A percentile compares a stretch with the other conserved stretches of the same genome.
Conservation (phyloP, 2,888 invertebrate genomes). For the Drosophila heteroneura region DNA sequence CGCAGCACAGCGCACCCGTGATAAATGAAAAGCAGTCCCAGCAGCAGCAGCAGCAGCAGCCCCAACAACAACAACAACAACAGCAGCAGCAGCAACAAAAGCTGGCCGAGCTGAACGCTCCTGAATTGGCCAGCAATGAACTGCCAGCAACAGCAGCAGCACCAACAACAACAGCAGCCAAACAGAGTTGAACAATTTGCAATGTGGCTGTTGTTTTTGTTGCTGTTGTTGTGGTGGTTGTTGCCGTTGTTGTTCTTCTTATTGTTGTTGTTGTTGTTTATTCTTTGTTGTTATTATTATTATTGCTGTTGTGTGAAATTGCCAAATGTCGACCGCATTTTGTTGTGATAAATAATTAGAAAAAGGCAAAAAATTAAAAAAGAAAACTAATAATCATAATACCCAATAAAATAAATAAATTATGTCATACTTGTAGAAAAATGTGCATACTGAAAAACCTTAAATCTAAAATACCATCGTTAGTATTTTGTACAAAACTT, state of each 20-base stretch:
- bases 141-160: slow-evolving; percentile 49
- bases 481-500: slow-evolving; percentile 44
- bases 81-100: slow-evolving; percentile 52
- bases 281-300: slow-evolving; percentile 28
- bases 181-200: slow-evolving; percentile 65
- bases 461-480: slow-evolving; percentile 14
- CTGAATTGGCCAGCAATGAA: slow-evolving; percentile 61
- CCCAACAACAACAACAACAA: slow-evolving; percentile 50
- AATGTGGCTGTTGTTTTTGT: slow-evolving; percentile 26
- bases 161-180: slow-evolving; percentile 43
- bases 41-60: slow-evolving; percentile 52
- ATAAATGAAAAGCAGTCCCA: slow-evolving; percentile 59
- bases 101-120: slow-evolving; percentile 52
- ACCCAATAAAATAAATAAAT: slow-evolving; percentile 30
- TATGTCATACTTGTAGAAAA: slow-evolving; percentile 52
- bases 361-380: slow-evolving; percentile 41
- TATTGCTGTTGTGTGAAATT: slow-evolving; percentile 52
- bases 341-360: slow-evolving; percentile 82
- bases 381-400: slow-evolving; percentile 25
- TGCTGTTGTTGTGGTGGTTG: slow-evolving; percentile 28
- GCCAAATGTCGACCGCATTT: slow-evolving; percentile 81
- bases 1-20: slow-evolving; percentile 61
- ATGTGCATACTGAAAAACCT: slow-evolving; percentile 22
- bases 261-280: slow-evolving; percentile 18
- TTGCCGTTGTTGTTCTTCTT: slow-evolving; percentile 29